Base-by-base conservation (phyloP, 1,140 invertebrate species). In the Nautilus pompilius region DNA sequence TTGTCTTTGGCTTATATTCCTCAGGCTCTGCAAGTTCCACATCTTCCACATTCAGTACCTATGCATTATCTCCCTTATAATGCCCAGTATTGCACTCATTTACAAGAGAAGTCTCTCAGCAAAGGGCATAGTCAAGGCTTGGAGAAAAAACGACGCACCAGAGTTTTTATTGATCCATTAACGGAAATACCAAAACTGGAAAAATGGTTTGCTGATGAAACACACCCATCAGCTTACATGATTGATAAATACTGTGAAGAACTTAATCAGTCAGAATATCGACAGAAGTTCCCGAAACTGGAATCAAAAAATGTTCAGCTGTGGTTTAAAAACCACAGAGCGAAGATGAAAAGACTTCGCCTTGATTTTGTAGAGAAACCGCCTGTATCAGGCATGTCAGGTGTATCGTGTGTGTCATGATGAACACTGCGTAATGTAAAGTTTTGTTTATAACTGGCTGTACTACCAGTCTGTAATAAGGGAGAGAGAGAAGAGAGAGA, bases 261-360 rank as follows among this genome's bases (percentile, higher is more conserved):
- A 75, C 84, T 98, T 65, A 98, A 98, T 79, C 76, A 75, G 45
- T 95, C 96, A 89, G 92, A 85, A 55, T 87, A 97, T 80, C 86
- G 95, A 71, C 93, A 96, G 80, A 97, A 98, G 81, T 98, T 98
- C 82, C 96, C 95, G 0, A 88, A 93, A 26, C 85, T 99, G 29
- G 95, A 98, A 81, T 94, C 95, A 20, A 98, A 98, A 83, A 98
- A 99, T 79, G 94, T 99, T 57, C 95, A 98, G 83, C 95, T 99
- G 79, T 87, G 86, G 86, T 87, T 87, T 73, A 97, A 97, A 83
- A 98, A 98, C 80, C 89, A 95, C 49, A 85, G 85, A 49, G 96
- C 96, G 66, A 98, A 98, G 82, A 95, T 93, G 78, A 98, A 98
- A 82, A 86, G 95, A 28, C 84, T 95, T 73, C 63, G 77, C 28